These are phyloP conservation scores for Sphenodon punctatus DNA, from an alignment of 2,797 vertebrate species.

Conservation along the genomic window DNA sequence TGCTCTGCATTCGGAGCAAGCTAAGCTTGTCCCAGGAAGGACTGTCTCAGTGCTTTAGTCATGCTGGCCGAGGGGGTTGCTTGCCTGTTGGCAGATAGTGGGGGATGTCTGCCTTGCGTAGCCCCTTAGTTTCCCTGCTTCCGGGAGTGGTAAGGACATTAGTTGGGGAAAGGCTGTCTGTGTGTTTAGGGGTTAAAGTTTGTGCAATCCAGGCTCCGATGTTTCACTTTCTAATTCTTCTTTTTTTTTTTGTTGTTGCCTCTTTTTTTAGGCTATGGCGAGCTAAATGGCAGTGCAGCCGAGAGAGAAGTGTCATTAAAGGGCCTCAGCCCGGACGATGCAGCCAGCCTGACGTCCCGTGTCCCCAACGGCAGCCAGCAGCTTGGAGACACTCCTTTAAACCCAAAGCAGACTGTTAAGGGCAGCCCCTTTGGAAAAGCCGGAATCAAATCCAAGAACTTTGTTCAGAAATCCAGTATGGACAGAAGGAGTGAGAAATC, in stretches of 20 bases:
- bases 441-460: conserved; percentile 83
- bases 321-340: conserved; percentile 78
- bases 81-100: too few relatives aligned
- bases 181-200: conserved; percentile 28
- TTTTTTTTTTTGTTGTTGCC: conserved; percentile 60
- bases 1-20: too few relatives aligned
- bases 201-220: conserved; percentile 19
- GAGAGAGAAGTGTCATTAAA: conserved; percentile 82
- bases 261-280: conserved; percentile 84
- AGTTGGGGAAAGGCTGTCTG: too few relatives aligned
- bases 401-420: conserved; percentile 82
- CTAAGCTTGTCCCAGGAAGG: too few relatives aligned
- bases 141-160: too few relatives aligned
- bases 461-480: conserved; percentile 86
- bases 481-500: conserved; percentile 91
- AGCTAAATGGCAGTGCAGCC: conserved; percentile 84
- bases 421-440: conserved; percentile 79
- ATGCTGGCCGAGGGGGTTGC: too few relatives aligned
- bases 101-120: too few relatives aligned
- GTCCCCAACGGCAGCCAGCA: conserved; percentile 88
- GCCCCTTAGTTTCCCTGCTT: too few relatives aligned
- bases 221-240: conserved; percentile 45
- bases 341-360: conserved; percentile 77
- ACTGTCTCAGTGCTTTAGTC: too few relatives aligned
- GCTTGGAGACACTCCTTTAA: conserved; percentile 76